phyloP scores from a whole-genome alignment of 2,797 vertebrate species.

The Scleropages formosus region DNA sequence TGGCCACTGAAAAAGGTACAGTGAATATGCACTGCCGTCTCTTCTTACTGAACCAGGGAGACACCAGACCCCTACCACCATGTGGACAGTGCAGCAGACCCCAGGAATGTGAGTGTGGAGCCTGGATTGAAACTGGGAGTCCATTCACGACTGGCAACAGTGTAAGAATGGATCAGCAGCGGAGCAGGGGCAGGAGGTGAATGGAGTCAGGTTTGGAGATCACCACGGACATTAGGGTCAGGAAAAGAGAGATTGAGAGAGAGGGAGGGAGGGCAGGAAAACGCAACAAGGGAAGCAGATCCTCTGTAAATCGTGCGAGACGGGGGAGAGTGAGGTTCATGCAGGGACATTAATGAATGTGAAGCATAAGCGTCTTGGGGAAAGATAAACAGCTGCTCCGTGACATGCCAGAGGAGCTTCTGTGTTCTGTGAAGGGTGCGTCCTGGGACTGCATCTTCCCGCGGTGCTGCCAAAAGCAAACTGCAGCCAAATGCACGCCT shows the following conservation, averaged over 20 bases:
- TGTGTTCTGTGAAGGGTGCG: no score
- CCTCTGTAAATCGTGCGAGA: conserved; percentile 39
- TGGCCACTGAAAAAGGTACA: neutral
- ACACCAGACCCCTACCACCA: neutral
- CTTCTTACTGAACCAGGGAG: neutral
- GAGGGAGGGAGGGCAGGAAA: conserved; percentile 1
- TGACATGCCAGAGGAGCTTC: conserved; percentile 50
- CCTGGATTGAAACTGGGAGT: no score
- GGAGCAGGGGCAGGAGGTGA: neutral
- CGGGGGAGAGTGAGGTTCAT: conserved; percentile 45
- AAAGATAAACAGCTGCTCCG: conserved; percentile 56
- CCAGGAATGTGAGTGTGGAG: conserved; percentile 2
- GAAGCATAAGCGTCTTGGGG: conserved; percentile 53
- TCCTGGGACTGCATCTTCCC: neutral
- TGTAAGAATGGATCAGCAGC: neutral
- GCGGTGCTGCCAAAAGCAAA: neutral
- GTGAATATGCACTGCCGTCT: neutral
- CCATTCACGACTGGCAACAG: no score
- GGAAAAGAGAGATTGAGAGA: neutral
- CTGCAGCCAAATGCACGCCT: no score
- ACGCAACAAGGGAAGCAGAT: conserved; percentile 4
- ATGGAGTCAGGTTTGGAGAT: neutral
- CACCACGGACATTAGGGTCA: neutral
- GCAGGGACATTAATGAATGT: conserved; percentile 52
- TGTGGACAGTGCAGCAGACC: neutral